Evolutionary conservation across 2,888 invertebrate species (phyloP).

Genomic region (Spodoptera picta): DNA sequence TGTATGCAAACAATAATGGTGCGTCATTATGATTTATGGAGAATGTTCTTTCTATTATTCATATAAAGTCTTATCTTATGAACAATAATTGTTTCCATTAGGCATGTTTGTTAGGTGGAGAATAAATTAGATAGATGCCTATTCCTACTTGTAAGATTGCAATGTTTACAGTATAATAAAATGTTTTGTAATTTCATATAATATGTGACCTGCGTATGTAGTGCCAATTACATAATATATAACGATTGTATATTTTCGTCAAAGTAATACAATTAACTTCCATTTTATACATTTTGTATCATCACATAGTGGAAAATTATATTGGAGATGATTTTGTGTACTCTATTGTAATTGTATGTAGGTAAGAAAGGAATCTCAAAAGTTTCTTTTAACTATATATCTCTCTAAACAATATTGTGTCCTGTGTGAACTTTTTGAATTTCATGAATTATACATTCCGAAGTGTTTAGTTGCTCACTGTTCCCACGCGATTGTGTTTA

Average conservation of each 20-base stretch:
- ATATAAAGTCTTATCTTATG: conserved; percentile 45
- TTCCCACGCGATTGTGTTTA: conserved; percentile 63
- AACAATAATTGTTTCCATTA: conserved; percentile 54
- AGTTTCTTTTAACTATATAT: conserved; percentile 60
- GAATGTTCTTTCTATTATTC: conserved; percentile 39
- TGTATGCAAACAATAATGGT: conserved; percentile 58
- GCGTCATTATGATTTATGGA: conserved; percentile 51
- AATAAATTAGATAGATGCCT: conserved; percentile 67
- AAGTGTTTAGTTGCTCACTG: conserved; percentile 76
- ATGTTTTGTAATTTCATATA: conserved; percentile 82
- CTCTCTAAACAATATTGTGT: conserved; percentile 45
- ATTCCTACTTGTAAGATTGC: conserved; percentile 58
- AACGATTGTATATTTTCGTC: conserved; percentile 70
- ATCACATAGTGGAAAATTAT: conserved; percentile 58
- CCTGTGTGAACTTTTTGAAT: conserved; percentile 61
- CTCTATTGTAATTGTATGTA: conserved; percentile 55
- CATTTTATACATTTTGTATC: conserved; percentile 66
- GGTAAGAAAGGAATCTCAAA: conserved; percentile 68
- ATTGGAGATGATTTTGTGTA: conserved; percentile 53
- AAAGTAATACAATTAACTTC: conserved; percentile 50
- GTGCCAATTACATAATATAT: conserved; percentile 77
- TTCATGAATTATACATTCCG: conserved; percentile 81
- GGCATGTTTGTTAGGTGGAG: conserved; percentile 54
- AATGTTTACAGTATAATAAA: conserved; percentile 54
- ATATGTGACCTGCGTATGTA: conserved; percentile 83